Base-by-base conservation (phyloP, 1,140 invertebrate genomes). In the Drosophila seguyi region DNA sequence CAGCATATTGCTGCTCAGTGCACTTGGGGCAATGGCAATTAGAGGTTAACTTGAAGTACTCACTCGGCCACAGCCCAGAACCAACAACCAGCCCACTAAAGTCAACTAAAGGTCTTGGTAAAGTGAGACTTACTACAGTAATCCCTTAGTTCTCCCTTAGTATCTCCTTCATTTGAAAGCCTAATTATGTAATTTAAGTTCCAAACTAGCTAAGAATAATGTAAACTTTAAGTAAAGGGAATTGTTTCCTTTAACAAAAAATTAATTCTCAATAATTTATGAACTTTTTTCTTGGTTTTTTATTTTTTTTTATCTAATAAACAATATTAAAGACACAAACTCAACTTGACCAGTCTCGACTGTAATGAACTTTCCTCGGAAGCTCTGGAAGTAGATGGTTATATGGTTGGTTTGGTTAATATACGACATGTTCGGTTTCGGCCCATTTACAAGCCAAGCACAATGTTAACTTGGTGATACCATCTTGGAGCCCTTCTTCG, bases 1-100 rank as follows among this genome's bases (percentile, higher is more conserved):
- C 74, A 79, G 75, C 75, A 79, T 78, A 79, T 83, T 84, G 81
- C 81, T 56, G 72, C 38, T 75, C 68, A 56, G 79, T 87, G 79
- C 69, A 87, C 82, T 87, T 72, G 62, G 82, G 79, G 82, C 75
- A 66, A 59, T 84, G 72, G 67, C 83, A 88, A 87, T 87, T 87
- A 87, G 80, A 87, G 76, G 63, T 74, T 86, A 86, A 82, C 83
- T 87, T 87, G 74, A 29, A 74, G 81, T 57, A 69, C 67, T 25
- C 47, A 53, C 52, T 44, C 5, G 31, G 41, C 36, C 63, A 67
- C 44, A 22, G 27, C 18, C 48, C 57, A 18, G 18, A n/a, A 18
- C 36, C 4, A 18, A 34, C 45, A 42, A 34, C 20, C 36, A 25
- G 34, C 25, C 36, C 20, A 47, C 22, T 47, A 47, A 47, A 47